phyloP scores from a whole-genome alignment of 2,888 invertebrate species.

The Dendrolimus houi region DNA sequence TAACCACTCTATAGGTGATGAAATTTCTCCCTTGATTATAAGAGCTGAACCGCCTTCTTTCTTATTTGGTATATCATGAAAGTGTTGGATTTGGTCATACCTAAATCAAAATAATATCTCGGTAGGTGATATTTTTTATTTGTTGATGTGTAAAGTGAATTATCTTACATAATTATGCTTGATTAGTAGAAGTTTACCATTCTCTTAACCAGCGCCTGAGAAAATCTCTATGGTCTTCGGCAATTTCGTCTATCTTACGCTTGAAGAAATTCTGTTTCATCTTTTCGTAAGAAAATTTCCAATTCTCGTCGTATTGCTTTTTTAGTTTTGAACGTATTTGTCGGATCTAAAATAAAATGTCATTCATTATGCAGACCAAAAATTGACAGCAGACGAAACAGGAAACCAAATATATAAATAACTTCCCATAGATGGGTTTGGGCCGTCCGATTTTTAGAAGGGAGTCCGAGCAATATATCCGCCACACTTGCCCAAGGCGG shows the following conservation, averaged over 20 bases:
- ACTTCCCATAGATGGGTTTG: neutral
- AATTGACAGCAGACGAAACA: too few species aligned
- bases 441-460: neutral
- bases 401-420: too few species aligned
- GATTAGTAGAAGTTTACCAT: constrained; percentile 31
- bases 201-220: constrained; percentile 48
- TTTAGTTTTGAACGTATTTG: constrained; percentile 8
- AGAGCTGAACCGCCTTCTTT: constrained; percentile 32
- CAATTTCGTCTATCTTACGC: constrained; percentile 23
- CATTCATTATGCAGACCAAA: too few species aligned
- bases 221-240: constrained; percentile 40
- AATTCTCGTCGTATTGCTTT: constrained; percentile 25
- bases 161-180: neutral
- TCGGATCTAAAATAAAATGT: constrained; percentile 10
- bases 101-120: constrained; percentile 18
- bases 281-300: constrained; percentile 18
- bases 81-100: constrained; percentile 39
- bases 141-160: neutral
- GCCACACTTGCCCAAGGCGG: too few species aligned
- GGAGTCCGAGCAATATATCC: neutral
- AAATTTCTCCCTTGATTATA: constrained; percentile 40
- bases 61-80: constrained; percentile 44
- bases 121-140: neutral
- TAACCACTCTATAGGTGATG: constrained; percentile 41
- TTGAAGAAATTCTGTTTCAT: constrained; percentile 27